Base-by-base conservation (phyloP, 2,113 vertebrate species). In the Ameiurus melas region DNA sequence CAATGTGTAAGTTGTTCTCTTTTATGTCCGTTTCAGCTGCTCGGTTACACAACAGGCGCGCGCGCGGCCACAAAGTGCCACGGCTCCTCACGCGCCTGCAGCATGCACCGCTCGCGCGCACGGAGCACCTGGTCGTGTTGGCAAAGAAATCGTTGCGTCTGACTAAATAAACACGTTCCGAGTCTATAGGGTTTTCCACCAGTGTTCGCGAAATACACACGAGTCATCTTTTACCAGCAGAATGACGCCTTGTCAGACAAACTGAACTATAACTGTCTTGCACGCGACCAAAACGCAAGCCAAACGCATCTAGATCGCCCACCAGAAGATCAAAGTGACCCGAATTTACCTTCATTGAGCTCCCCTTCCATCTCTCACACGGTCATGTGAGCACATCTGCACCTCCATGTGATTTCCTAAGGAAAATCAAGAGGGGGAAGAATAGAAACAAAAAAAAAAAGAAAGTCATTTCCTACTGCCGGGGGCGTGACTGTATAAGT, bases 341-440 rank as follows among this genome's bases (percentile, higher is more conserved):
- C 25, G 12, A 62, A 19, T 90, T 47, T 96, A 95, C 96, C 96
- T 95, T 96, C 96, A 93, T 92, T 95, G 91, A 96, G 94, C 91
- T 94, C 95, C 84, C 86, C 94, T 93, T 95, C 95, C 96, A 96
- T 96, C 92, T 91, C 90, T 92, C 90, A 87, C 91, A 14, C 87
- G 92, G 95, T 96, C 95, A 96, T 96, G 95, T 96, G 95, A 96
- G 95, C 89, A 33, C 89, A 60, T 90, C 86, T 91, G 93, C 93
- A 94, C 92, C 93, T 94, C 94, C 95, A 96, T 96, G 95, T 96
- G 96, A 96, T 95, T 96, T 96, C 95, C 95, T 95, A 94, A 85
- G 92, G 90, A 89, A 92, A 91, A 90, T 51, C 55, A 60, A 60
- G 3, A 27, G 4, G 39, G 39, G 70, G 13, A 89, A 87, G 43